These are phyloP conservation scores for Apodemia zela DNA, from an alignment of 2,888 invertebrate genomes.

Conservation along the genomic window DNA sequence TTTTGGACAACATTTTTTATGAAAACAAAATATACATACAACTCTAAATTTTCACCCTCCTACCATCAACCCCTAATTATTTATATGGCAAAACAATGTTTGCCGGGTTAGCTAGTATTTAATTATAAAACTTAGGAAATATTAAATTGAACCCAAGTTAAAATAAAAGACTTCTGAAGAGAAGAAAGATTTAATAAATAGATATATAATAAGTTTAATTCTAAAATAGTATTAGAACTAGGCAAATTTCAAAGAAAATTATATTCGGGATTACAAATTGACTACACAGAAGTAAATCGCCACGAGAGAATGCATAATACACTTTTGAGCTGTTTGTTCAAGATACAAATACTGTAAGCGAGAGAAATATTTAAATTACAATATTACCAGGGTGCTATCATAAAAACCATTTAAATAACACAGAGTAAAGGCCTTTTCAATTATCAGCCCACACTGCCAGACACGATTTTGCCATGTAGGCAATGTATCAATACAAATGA, in stretches of 20 bases:
- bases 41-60: too few relatives aligned
- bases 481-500: neutral
- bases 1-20: too few relatives aligned
- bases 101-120: too few relatives aligned
- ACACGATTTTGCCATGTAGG: neutral
- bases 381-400: constrained; percentile 5
- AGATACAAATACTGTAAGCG: constrained; percentile 3
- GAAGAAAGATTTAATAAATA: constrained; percentile 80
- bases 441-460: neutral
- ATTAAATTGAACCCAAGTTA: neutral
- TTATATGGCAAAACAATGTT: too few relatives aligned
- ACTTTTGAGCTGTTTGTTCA: constrained; percentile 9
- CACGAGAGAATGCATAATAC: constrained; percentile 19
- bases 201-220: constrained; percentile 71
- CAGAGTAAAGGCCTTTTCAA: neutral
- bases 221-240: constrained; percentile 71
- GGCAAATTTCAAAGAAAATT: constrained; percentile 57
- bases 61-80: too few relatives aligned
- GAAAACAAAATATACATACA: too few relatives aligned
- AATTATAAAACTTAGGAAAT: neutral
- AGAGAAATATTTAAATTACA: constrained; percentile 6
- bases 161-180: constrained; percentile 59
- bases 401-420: constrained; percentile 12
- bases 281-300: constrained; percentile 48
- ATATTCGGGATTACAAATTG: constrained; percentile 57